phyloP scores from a whole-genome alignment of 2,888 invertebrate species.

The Meghimatium bilineatum region DNA sequence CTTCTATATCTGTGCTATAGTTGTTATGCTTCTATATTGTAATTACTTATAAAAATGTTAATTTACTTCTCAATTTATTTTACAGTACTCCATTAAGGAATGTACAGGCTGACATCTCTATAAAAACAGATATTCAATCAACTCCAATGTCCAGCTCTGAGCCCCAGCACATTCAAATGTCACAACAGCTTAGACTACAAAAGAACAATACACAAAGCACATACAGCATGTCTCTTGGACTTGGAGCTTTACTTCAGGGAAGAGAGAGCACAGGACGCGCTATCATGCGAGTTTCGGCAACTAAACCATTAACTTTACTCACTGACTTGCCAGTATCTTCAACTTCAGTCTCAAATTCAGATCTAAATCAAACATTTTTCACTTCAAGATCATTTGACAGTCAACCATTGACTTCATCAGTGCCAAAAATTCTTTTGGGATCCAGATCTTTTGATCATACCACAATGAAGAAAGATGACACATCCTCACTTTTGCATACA shows the following conservation, averaged over 20 bases:
- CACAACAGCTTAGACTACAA: neutral
- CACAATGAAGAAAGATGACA: slow-evolving; percentile 4
- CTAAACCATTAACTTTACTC: slow-evolving; percentile 9
- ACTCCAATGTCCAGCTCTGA: neutral
- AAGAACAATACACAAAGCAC: slow-evolving; percentile 79
- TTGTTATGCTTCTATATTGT: too few relatives aligned
- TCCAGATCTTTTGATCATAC: slow-evolving; percentile 37
- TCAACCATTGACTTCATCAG: slow-evolving; percentile 5
- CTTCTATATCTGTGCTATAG: too few relatives aligned
- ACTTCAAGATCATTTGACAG: slow-evolving; percentile 15
- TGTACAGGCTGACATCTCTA: neutral
- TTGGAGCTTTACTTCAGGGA: slow-evolving; percentile 87
- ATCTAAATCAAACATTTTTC: slow-evolving; percentile 26
- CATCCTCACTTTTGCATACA: neutral
- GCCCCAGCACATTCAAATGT: neutral
- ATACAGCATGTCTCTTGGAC: slow-evolving; percentile 84
- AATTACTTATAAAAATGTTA: neutral
- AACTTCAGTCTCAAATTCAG: slow-evolving; percentile 5
- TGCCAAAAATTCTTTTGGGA: slow-evolving; percentile 15
- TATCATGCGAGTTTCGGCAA: slow-evolving; percentile 20
- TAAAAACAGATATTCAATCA: slow-evolving; percentile 5
- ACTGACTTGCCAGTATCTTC: slow-evolving; percentile 45
- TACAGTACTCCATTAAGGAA: neutral
- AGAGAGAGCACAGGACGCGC: slow-evolving; percentile 80
- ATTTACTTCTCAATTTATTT: neutral